phyloP scores from a whole-genome alignment of 1,140 invertebrate genomes.

The Pseudomyrmex sp. region DNA sequence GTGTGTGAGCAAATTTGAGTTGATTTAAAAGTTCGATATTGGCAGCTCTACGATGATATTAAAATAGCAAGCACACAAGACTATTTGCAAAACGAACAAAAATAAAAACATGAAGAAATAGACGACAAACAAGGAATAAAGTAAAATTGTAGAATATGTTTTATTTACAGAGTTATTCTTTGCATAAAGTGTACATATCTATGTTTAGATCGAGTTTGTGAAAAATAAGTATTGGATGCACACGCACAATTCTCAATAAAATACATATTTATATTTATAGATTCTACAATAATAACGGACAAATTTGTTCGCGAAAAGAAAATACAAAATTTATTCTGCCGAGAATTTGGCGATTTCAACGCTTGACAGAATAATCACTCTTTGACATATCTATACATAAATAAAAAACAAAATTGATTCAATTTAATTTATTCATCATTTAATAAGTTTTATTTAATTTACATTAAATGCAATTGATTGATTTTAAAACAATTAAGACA shows the following conservation, averaged over 20 bases:
- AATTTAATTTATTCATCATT: not conserved
- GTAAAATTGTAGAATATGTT: not conserved
- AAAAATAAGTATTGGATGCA: not conserved
- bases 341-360: constrained; percentile 46
- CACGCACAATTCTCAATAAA: not conserved
- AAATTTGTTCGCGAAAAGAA: not conserved
- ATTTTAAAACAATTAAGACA: too few relatives aligned
- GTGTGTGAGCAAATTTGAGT: not conserved
- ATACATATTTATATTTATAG: too few relatives aligned
- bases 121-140: not conserved
- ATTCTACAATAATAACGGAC: too few relatives aligned
- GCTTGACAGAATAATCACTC: constrained; percentile 10
- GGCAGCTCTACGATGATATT: constrained; percentile 15
- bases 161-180: not conserved
- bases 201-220: too few relatives aligned
- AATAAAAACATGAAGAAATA: constrained; percentile 14
- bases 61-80: not conserved
- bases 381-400: not conserved
- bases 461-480: too few relatives aligned
- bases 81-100: not conserved
- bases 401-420: not conserved
- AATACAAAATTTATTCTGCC: not conserved
- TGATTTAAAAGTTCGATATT: constrained; percentile 19
- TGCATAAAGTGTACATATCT: not conserved
- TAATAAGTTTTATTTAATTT: too few relatives aligned